Percentiles rank a stretch among this genome's conserved stretches.
These are phyloP conservation scores for Cryptoprocta ferox DNA, from an alignment of 2,797 vertebrate species.

Conservation along the genomic window DNA sequence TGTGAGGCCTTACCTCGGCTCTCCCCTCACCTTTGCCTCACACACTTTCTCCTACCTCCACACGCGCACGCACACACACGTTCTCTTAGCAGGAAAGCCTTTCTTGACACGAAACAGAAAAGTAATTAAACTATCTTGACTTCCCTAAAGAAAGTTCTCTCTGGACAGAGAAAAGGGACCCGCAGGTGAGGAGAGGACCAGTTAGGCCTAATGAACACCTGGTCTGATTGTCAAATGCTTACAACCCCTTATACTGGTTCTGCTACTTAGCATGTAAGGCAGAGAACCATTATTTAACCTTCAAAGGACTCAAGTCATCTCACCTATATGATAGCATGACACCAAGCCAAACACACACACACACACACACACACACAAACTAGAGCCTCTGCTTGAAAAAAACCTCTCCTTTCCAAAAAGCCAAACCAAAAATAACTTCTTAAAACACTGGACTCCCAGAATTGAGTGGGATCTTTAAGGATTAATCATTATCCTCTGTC, in stretches of 20 bases:
- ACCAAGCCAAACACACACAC: too few relatives aligned
- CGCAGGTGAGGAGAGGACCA: not conserved
- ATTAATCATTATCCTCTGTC: not conserved
- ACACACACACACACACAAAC: too few relatives aligned
- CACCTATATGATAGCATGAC: not conserved
- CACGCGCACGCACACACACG: accelerated
- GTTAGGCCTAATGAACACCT: not conserved
- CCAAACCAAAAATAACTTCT: not conserved
- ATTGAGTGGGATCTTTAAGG: not conserved
- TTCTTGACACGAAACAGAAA: not conserved
- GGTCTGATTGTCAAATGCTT: not conserved
- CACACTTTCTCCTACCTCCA: not conserved
- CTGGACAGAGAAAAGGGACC: not conserved
- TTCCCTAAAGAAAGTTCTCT: not conserved
- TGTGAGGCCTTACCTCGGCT: not conserved
- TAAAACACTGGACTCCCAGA: not conserved
- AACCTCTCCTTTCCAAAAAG: not conserved
- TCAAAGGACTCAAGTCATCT: not conserved
- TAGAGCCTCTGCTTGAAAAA: not conserved
- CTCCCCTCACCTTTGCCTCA: not conserved
- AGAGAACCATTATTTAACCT: not conserved
- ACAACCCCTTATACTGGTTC: not conserved
- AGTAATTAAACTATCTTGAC: not conserved
- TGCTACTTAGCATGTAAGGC: not conserved
- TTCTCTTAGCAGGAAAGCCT: not conserved